Evolutionary conservation across 2,113 vertebrate genomes (phyloP), one percentile per base, ranked within the genome.

Genomic region (Nesoenas mayeri): DNA sequence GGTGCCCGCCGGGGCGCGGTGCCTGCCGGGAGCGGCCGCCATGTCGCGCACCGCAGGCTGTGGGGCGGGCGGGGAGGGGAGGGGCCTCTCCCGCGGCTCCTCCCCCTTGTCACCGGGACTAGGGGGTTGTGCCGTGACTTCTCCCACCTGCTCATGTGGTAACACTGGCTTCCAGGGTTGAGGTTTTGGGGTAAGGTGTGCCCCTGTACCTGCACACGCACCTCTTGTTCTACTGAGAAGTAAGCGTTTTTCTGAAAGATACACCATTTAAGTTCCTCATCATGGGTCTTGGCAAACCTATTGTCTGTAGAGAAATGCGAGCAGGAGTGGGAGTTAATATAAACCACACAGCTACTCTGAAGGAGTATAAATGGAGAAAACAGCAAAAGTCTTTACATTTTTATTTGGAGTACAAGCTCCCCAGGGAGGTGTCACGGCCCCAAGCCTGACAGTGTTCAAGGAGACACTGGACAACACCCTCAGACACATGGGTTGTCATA

Each of bases 1-100:
- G 21, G 72, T 31, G 66, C 73, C 69, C 36, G 47, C 44, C 47
- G 64, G 67, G 31, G 54, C 86, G 73, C 86, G 66, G 26, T 58
- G 94, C 79, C 82, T 96, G 91, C 92, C 89, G 96, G 94, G 95
- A 94, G 83, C 69, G 66, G 92, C 92, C 15, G 94, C 92, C 95
- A 95, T 97, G 95, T 85, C 92, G 88, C 47, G 88, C 81, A 15
- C 14, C 40, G 10, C 40, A 6, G 78, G 65, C 51, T 2, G 80
- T 1, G 56, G 61, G 65, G 9, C 16, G 79, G 24, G 57, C 16
- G 5, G 10, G n/a, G 13, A 2, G 29, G 11, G 26, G 62, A 2
- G 29, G 11, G 26, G 62, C 1, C 1, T 42, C 2, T 1, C 3
- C 8, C 0, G 0, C 7, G 8, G 12, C 57, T 18, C 12, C 67